These are phyloP conservation scores for Caenorhabditis virilis DNA, from an alignment of 2,888 invertebrate species.

Conservation along the genomic window DNA sequence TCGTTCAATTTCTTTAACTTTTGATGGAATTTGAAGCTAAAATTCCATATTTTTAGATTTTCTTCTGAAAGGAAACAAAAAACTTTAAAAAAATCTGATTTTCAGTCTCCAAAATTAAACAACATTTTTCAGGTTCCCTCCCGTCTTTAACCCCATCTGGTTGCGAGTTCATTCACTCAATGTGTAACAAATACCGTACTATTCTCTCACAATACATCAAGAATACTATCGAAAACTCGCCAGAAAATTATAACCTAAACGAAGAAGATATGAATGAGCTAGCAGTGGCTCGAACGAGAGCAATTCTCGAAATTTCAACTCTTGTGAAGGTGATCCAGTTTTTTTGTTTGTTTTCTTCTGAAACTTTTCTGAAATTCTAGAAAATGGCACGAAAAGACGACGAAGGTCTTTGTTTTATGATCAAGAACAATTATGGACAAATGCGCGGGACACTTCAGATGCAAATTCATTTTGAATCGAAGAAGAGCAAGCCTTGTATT, in stretches of 20 bases:
- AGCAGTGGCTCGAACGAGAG: conserved; percentile 11
- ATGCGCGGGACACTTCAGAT: conserved; percentile 27
- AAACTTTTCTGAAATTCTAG: conserved; percentile 4
- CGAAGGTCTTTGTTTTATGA: conserved; percentile 15
- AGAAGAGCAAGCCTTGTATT: too few species aligned
- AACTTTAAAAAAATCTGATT: neutral
- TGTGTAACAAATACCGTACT: conserved; percentile 32
- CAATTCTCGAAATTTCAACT: conserved; percentile 15
- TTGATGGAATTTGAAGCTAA: too few species aligned
- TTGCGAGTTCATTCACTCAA: conserved; percentile 14
- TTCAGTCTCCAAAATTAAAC: neutral
- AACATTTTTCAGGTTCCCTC: too few species aligned
- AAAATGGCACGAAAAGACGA: conserved; percentile 26
- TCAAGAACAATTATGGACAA: conserved; percentile 29
- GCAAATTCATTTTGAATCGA: conserved; percentile 29
- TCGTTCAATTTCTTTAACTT: too few species aligned
- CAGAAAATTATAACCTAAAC: conserved; percentile 6
- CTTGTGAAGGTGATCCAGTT: conserved; percentile 9
- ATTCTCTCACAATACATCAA: conserved; percentile 11
- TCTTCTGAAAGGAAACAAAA: neutral
- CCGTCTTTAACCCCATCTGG: conserved; percentile 16
- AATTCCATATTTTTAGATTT: too few species aligned
- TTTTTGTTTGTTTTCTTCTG: neutral
- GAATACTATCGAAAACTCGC: conserved; percentile 3
- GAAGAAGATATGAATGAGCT: conserved; percentile 5